A percentile compares a stretch with the other conserved stretches of the same genome.
Conservation (phyloP, 2,888 invertebrate species). For the Calliphora vomitoria region DNA sequence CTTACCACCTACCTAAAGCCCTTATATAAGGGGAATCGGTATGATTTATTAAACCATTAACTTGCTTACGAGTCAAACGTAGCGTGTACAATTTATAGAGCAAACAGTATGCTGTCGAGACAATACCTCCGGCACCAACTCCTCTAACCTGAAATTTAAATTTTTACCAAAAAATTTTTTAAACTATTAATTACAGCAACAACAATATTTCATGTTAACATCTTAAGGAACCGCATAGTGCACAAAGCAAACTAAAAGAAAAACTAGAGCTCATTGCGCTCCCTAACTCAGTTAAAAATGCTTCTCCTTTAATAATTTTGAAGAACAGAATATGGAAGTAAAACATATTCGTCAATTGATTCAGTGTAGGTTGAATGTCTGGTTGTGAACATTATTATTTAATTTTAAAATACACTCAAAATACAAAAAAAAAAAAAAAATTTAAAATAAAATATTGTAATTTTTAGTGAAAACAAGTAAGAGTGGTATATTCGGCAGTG, state of each 20-base stretch:
- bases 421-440: too few relatives aligned
- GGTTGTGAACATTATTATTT: too few relatives aligned
- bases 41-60: conserved; percentile 97
- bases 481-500: too few relatives aligned
- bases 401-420: too few relatives aligned
- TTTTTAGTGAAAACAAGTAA: too few relatives aligned
- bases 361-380: too few relatives aligned
- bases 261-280: neutral
- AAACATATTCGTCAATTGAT: too few relatives aligned
- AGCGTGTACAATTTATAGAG: conserved; percentile 98
- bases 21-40: conserved; percentile 98
- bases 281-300: too few relatives aligned
- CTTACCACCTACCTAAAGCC: conserved; percentile 91
- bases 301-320: too few relatives aligned
- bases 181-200: neutral
- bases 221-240: conserved; percentile 67
- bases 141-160: conserved; percentile 91
- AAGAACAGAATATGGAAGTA: too few relatives aligned
- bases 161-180: neutral
- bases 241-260: neutral
- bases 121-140: conserved; percentile 99
- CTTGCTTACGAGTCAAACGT: conserved; percentile 98
- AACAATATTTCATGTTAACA: neutral
- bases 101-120: conserved; percentile 99
- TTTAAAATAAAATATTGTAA: too few relatives aligned